Evolutionary conservation across 1,140 invertebrate genomes (phyloP).

Genomic region (Ceratosolen fusciceps): DNA sequence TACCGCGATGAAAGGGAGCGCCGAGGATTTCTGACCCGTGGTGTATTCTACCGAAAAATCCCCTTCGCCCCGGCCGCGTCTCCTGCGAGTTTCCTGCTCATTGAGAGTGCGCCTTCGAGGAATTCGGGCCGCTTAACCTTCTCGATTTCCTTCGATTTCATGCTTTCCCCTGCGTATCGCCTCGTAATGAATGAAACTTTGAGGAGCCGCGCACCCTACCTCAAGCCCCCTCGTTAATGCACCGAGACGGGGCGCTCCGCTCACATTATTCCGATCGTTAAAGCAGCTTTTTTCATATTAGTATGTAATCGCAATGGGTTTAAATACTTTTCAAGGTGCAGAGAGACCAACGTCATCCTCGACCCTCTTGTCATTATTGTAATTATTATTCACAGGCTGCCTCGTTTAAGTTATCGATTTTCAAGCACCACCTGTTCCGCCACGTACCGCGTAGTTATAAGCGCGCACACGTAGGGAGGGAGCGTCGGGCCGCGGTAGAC

Average conservation of each 20-base stretch:
- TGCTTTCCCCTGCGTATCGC: not conserved
- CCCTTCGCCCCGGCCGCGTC: not conserved
- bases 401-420: not conserved
- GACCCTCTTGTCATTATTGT: too few species aligned
- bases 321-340: too few species aligned
- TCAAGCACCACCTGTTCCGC: not conserved
- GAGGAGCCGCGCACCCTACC: too few species aligned
- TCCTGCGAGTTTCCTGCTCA: conserved; percentile 18
- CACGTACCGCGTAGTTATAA: too few species aligned
- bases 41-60: not conserved
- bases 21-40: not conserved
- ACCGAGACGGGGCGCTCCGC: too few species aligned
- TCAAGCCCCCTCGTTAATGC: too few species aligned
- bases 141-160: not conserved
- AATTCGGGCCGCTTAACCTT: not conserved
- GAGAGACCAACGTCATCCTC: too few species aligned
- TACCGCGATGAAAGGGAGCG: not conserved
- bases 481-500: too few species aligned
- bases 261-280: too few species aligned
- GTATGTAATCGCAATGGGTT: too few species aligned
- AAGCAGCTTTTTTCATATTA: too few species aligned
- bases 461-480: too few species aligned
- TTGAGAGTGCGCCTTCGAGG: not conserved
- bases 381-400: not conserved
- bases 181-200: not conserved